Percentiles rank a stretch among this genome's conserved stretches.
phyloP scores from a whole-genome alignment of 2,113 vertebrate species.

The Turdus rufiventris region DNA sequence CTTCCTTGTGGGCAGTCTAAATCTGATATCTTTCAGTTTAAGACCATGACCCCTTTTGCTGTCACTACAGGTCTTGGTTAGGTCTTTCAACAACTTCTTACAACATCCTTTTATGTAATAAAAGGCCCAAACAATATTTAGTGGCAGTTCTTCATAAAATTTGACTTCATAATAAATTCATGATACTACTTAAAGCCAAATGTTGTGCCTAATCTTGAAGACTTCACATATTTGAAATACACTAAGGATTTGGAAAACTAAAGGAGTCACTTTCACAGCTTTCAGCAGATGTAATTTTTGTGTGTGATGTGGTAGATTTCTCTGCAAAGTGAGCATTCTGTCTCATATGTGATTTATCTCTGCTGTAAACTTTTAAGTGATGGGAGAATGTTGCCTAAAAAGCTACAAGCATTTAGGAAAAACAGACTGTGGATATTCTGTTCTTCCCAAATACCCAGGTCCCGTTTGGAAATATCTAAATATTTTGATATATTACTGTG shows the following conservation, averaged over 20 bases:
- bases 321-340: background rate
- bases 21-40: background rate
- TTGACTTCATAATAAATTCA: background rate
- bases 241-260: background rate
- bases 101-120: background rate
- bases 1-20: background rate
- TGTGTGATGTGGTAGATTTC: background rate
- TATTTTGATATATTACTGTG: background rate
- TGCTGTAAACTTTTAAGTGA: background rate
- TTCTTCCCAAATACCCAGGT: background rate
- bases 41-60: rapidly evolving
- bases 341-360: background rate
- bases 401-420: background rate
- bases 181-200: background rate
- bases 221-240: background rate
- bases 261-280: background rate
- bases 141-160: background rate
- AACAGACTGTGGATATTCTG: background rate
- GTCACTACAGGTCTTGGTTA: background rate
- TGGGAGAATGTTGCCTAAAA: background rate
- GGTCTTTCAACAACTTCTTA: background rate
- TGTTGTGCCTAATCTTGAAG: background rate
- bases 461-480: background rate
- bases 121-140: background rate
- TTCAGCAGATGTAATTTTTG: background rate